Conservation (phyloP, 2,113 vertebrate genomes). For the Antigone vipio region DNA sequence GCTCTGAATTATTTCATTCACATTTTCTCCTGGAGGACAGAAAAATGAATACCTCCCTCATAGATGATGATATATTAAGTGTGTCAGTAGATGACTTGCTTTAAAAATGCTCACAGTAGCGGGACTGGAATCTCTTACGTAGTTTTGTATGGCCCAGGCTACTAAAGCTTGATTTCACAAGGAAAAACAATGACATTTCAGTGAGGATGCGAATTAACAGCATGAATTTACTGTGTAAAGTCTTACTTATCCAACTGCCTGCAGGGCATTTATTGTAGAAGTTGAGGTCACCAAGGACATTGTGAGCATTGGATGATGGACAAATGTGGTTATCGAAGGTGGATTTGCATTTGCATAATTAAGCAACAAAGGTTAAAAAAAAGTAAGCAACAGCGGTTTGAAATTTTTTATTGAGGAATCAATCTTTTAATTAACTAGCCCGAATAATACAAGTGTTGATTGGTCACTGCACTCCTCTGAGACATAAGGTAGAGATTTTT, state of each 20-base stretch:
- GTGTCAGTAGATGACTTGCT: neutral
- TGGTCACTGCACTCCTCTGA: neutral
- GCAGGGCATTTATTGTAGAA: neutral
- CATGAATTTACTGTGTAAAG: neutral
- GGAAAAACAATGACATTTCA: neutral
- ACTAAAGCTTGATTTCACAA: neutral
- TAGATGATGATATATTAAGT: neutral
- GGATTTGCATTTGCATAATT: neutral
- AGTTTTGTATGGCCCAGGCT: neutral
- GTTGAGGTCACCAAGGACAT: neutral
- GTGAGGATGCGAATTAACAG: neutral
- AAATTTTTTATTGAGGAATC: neutral
- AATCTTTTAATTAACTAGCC: neutral
- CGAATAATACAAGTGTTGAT: neutral
- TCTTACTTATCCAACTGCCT: neutral
- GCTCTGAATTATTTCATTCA: neutral
- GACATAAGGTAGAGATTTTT: neutral
- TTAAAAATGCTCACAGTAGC: neutral
- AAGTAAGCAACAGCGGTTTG: neutral
- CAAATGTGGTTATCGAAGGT: neutral
- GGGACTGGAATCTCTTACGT: neutral
- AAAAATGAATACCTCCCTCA: neutral
- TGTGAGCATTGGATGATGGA: neutral
- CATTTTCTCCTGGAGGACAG: neutral
- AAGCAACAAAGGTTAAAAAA: neutral